Evolutionary conservation across 2,888 invertebrate genomes (phyloP), one percentile per base, ranked within the genome.

Genomic region (Idaea dimidiata): DNA sequence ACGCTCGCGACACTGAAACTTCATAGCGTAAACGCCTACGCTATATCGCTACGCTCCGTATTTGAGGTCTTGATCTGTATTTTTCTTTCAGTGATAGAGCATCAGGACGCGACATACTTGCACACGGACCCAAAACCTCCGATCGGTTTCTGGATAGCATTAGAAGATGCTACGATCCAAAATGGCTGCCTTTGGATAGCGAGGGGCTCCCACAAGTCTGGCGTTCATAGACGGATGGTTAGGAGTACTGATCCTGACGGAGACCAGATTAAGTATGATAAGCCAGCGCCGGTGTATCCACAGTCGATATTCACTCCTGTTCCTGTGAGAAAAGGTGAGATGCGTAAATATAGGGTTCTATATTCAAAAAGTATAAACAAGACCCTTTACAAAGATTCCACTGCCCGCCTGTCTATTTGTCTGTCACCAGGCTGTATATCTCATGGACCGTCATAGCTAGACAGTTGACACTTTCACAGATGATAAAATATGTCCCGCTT

Each of bases 171-270:
- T 0, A 97, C 97, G 0, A 68, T 95, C 16, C 96, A 98, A 80
- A 99, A 99, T 83, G 99, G 99, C 5, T 99, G 99, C 79, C 93
- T 99, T 5, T 97, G 97, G 95, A 96, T 99, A 79, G 95, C 97
- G 2, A 96, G 96, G 17, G 98, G 98, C 0, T 99, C 99, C 0
- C 99, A 99, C 85, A 96, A 95, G 80, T 95, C 96, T 58, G 96
- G 96, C 0, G 95, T 97, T 0, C 96, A 97, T 76, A 91, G 96
- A 59, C 93, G 96, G 72, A 88, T 96, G 76, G 75, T 95, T 0
- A 93, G 96, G 66, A 97, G 96, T 80, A 94, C 95, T 0, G 96
- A 97, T 69, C 87, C 91, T 58, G 83, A 91, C 1, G 93, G 95
- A 0, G 82, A 94, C 54, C 80, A 95, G 8, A 80, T 97, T 57